These are phyloP conservation scores for Polydrusus tereticollis DNA, from an alignment of 2,888 invertebrate genomes.

Conservation along the genomic window DNA sequence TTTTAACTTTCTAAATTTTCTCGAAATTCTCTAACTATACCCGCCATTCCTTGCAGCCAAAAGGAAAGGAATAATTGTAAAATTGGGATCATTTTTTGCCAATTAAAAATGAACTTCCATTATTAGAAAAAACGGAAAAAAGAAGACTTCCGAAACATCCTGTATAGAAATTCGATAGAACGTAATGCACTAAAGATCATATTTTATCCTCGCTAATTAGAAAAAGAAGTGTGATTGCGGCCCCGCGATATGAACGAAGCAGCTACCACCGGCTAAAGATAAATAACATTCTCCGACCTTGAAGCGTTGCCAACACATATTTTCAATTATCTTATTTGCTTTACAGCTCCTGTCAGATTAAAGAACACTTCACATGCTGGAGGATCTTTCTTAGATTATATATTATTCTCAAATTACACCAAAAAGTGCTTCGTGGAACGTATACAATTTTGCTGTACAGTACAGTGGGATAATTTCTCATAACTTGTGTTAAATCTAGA, in stretches of 20 bases:
- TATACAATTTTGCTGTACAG: conserved; percentile 11
- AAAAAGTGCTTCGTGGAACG: conserved; percentile 52
- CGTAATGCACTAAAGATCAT: conserved; percentile 14
- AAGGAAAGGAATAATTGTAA: too few species aligned
- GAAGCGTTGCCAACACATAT: conserved; percentile 66
- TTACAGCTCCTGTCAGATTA: conserved; percentile 66
- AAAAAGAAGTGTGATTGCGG: neutral
- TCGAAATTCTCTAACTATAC: too few species aligned
- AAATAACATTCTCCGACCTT: conserved; percentile 63
- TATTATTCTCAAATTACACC: conserved; percentile 59
- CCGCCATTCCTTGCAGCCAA: too few species aligned
- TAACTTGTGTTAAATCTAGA: too few species aligned
- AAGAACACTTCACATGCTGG: conserved; percentile 64
- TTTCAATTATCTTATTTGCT: conserved; percentile 67
- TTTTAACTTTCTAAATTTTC: too few species aligned
- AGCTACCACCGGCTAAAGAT: conserved; percentile 45
- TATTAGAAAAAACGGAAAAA: too few species aligned
- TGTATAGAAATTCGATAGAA: neutral
- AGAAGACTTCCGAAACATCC: neutral
- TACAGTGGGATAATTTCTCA: conserved; percentile 6
- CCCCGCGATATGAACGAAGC: conserved; percentile 10
- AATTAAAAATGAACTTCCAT: too few species aligned
- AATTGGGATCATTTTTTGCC: too few species aligned
- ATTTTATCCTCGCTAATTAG: conserved; percentile 26
- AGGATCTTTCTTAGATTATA: conserved; percentile 60